Evolutionary conservation across 2,113 vertebrate genomes (phyloP), one percentile per base, ranked within the genome.

Genomic region (Albula glossodonta): DNA sequence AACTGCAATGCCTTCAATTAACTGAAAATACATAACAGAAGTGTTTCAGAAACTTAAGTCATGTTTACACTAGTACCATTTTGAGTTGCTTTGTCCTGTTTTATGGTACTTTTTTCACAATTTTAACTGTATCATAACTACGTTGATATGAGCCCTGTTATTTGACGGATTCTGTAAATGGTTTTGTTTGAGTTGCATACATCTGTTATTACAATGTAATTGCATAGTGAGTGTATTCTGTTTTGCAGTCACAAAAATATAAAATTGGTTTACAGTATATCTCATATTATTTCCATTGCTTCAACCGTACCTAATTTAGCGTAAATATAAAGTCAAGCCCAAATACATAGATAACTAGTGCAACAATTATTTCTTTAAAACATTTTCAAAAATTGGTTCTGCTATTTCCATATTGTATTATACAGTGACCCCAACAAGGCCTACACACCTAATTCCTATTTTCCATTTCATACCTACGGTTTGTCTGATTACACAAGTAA

Each of bases 121-220:
- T 74, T 74, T 10, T 74, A 19, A 74, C 10, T 74, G n/a, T 25
- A 10, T 78, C 87, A 7, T 48, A 92, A 93, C 90, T 90, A 92
- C 91, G 87, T 82, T 87, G 80, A 84, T 83, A 82, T 66, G 51
- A 63, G 70, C 22, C 41, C 66, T 51, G 17, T 80, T 60, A 50
- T 60, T 80, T 25, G 51, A 81, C 13, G 80, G 80, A 81, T 77
- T 82, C 53, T 84, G 88, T n/a, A 83, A 79, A 78, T 66, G 48
- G 31, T 41, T 41, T 41, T 79, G 6, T 31, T 8, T 79, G 78
- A 50, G 41, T 60, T n/a, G 53, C 10, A 19, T 17, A 70, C 51
- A 41, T 41, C 31, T 41, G 31, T 41, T 41, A 41, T 41, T 41
- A 41, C 13, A 8, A 17, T 41, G 56, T 51, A 66, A 51, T 66